Evolutionary conservation across 2,113 vertebrate species (phyloP).

Genomic region (Azemiops feae): DNA sequence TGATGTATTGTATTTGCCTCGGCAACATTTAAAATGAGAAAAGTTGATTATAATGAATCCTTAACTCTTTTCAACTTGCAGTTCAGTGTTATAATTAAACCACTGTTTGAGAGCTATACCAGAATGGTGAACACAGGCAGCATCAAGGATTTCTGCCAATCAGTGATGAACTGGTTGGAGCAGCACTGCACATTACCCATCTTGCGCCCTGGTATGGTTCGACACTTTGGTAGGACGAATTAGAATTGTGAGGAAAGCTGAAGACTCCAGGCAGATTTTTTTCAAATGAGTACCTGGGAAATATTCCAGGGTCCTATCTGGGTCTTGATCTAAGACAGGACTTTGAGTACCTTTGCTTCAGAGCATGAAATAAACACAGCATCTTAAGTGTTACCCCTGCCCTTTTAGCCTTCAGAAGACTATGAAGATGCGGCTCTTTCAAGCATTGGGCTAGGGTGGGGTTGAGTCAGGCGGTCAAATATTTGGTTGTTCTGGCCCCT

Average conservation of each 20-base stretch:
- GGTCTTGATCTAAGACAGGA: background rate
- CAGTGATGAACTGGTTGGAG: slow-evolving; percentile 26
- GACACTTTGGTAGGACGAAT: background rate
- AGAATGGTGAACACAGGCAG: background rate
- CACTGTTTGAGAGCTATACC: slow-evolving; percentile 25
- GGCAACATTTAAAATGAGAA: background rate
- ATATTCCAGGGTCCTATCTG: background rate
- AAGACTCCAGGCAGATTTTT: background rate
- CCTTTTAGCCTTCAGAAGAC: background rate
- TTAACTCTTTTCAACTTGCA: slow-evolving; percentile 7
- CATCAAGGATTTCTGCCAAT: slow-evolving; percentile 28
- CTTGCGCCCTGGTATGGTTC: slow-evolving; percentile 22
- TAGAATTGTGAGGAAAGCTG: background rate
- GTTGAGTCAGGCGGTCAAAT: background rate
- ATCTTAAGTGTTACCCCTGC: background rate
- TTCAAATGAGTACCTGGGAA: background rate
- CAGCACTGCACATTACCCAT: slow-evolving; percentile 19
- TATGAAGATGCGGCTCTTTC: background rate
- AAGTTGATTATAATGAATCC: background rate
- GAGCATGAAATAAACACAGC: background rate
- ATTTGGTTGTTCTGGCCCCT: background rate
- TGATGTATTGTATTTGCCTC: no score
- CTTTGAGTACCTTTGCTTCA: background rate
- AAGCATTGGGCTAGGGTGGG: background rate
- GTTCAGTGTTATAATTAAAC: slow-evolving; percentile 27